These are phyloP conservation scores for Pandemis corylana DNA, from an alignment of 2,888 invertebrate species.

Conservation along the genomic window DNA sequence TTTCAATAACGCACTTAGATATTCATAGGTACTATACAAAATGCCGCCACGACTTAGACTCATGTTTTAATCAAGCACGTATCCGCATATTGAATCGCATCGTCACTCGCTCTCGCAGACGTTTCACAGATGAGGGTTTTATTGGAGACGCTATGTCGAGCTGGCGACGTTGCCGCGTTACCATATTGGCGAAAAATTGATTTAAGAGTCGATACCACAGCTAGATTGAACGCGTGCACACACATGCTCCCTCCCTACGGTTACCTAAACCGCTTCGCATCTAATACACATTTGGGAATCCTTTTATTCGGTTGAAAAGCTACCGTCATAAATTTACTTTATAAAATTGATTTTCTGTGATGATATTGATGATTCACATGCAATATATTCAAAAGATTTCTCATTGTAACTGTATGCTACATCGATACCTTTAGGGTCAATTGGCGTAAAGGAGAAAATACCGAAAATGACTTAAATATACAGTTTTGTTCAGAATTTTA, in stretches of 20 bases:
- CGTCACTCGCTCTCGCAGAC: slow-evolving; percentile 6
- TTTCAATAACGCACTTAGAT: background rate
- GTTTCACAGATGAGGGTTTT: slow-evolving; percentile 16
- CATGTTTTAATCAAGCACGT: slow-evolving; percentile 19
- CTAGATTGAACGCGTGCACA: slow-evolving; percentile 19
- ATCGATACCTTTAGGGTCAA: too few species aligned
- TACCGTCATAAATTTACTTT: too few species aligned
- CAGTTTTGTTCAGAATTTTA: too few species aligned
- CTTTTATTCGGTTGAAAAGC: too few species aligned
- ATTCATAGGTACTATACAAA: slow-evolving; percentile 1
- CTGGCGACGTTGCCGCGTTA: slow-evolving; percentile 10
- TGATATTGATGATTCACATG: too few species aligned
- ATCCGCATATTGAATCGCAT: slow-evolving; percentile 7
- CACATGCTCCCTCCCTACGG: slow-evolving; percentile 5
- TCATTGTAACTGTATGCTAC: too few species aligned
- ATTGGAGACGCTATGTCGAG: background rate
- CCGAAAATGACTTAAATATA: too few species aligned
- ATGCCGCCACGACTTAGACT: slow-evolving; percentile 1
- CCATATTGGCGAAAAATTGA: slow-evolving; percentile 22
- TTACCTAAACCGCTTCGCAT: background rate
- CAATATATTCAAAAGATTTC: too few species aligned
- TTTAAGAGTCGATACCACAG: slow-evolving; percentile 24
- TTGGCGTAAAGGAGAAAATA: too few species aligned
- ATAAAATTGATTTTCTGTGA: too few species aligned
- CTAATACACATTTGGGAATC: background rate